Base-by-base conservation (phyloP, 1,140 invertebrate genomes). In the Plectrocnemia conspersa region DNA sequence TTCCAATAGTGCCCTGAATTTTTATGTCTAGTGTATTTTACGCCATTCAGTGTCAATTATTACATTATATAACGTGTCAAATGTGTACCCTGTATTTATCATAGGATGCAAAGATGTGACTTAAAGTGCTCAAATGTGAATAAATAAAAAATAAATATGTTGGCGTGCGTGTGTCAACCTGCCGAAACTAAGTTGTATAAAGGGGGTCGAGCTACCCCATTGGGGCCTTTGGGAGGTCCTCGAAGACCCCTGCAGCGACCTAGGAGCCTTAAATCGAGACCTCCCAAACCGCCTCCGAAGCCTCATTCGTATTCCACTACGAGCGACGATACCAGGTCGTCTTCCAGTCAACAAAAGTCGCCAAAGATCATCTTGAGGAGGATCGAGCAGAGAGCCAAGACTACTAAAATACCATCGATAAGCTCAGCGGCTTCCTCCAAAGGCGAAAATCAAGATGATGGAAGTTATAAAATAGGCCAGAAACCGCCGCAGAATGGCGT, bases 141-240 rank as follows among this genome's bases (percentile, higher is more conserved):
- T 11, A 42, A 1, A 22, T 5, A 2, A 11, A 41, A 53, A 36
- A 15, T 15, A 54, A 68, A 47, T 46, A 80, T 80, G 79, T 68
- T 80, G 71, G 77, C 78, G 61, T 80, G 79, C 69, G 79, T 80
- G 56, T 80, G 78, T 67, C 79, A 80, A 66, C 78, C 78, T 46
- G 72, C 73, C 52, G 79, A 80, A 62, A 75, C 72, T 41, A 71
- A 70, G 16, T 64, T 76, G 61, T 74, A 72, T 61, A 74, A 72
- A 66, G 74, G 73, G 60, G 72, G 72, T 61, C 67, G 71, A 59
- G 69, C 73, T 24, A 62, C 74, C 42, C 64, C 66, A 47, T 69
- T 75, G 68, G 73, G 73, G 44, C 73, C 73, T 62, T 66, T 75
- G 9, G 66, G 71, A 47, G 64, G 68, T 6, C 65, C 63, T 46